phyloP scores from a whole-genome alignment of 2,113 vertebrate genomes.

The Addax nasomaculatus region DNA sequence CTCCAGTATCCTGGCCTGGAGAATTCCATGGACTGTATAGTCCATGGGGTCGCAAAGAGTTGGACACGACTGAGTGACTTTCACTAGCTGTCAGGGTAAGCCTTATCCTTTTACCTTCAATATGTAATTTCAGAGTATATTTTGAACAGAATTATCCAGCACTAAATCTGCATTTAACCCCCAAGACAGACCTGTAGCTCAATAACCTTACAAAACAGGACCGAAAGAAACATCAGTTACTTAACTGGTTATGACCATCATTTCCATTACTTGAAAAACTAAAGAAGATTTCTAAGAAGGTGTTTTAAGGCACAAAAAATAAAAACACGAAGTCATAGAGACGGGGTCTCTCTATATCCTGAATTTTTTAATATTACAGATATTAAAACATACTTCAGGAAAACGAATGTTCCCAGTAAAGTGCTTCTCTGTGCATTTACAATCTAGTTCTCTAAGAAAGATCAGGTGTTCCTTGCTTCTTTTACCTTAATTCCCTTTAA shows the following conservation, averaged over 20 bases:
- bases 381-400: not conserved
- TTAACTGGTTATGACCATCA: not conserved
- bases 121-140: not conserved
- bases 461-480: not conserved
- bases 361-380: not conserved
- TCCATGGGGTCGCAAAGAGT: not conserved
- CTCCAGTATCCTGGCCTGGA: not conserved
- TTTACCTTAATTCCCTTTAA: conserved; percentile 39
- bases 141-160: not conserved
- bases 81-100: not conserved
- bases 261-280: not conserved
- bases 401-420: not conserved
- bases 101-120: not conserved
- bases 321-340: not conserved
- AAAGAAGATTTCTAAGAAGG: not conserved
- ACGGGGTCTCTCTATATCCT: not conserved
- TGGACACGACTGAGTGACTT: not conserved
- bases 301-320: conserved; percentile 5
- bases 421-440: not conserved
- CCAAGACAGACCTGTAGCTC: not conserved
- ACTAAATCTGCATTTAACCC: not conserved
- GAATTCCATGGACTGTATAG: not conserved
- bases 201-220: not conserved
- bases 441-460: not conserved
- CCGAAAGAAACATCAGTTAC: not conserved